Percentiles rank a stretch among this genome's conserved stretches.
These are phyloP conservation scores for Agrochola circellaris DNA, from an alignment of 2,888 invertebrate species.

Conservation along the genomic window DNA sequence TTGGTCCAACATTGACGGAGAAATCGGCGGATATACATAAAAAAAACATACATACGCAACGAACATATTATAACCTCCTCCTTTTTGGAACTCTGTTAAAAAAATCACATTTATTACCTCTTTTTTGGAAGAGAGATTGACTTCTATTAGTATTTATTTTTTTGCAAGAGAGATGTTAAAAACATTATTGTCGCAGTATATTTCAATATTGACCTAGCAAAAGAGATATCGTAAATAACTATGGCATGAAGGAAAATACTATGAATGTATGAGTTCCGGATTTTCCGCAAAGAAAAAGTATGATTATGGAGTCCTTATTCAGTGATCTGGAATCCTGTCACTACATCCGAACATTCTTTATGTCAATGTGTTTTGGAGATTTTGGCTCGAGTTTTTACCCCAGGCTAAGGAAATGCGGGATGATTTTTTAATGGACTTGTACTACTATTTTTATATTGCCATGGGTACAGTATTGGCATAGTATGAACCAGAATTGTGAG, in stretches of 20 bases:
- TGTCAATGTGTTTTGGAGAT: slow-evolving; percentile 21
- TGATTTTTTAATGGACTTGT: not conserved
- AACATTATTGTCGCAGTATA: not conserved
- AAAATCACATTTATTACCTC: no score
- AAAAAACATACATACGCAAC: no score
- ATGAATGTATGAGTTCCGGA: slow-evolving; percentile 33
- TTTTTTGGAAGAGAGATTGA: no score
- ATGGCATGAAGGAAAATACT: slow-evolving; percentile 21
- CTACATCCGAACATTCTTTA: slow-evolving; percentile 40
- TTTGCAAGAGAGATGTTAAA: not conserved
- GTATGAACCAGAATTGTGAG: not conserved
- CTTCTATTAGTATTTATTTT: not conserved
- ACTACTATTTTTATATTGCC: not conserved
- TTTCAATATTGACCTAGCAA: slow-evolving; percentile 1
- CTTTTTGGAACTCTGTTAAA: no score
- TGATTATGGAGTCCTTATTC: slow-evolving; percentile 45
- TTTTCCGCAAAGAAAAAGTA: slow-evolving; percentile 26
- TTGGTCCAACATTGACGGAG: no score
- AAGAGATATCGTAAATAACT: slow-evolving; percentile 32
- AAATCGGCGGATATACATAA: no score
- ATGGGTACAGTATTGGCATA: not conserved
- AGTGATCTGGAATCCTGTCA: slow-evolving; percentile 53
- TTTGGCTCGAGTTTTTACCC: slow-evolving; percentile 14
- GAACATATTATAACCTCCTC: no score
- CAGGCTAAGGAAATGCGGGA: slow-evolving; percentile 1